phyloP scores from a whole-genome alignment of 2,888 invertebrate species.

The Pteria penguin region DNA sequence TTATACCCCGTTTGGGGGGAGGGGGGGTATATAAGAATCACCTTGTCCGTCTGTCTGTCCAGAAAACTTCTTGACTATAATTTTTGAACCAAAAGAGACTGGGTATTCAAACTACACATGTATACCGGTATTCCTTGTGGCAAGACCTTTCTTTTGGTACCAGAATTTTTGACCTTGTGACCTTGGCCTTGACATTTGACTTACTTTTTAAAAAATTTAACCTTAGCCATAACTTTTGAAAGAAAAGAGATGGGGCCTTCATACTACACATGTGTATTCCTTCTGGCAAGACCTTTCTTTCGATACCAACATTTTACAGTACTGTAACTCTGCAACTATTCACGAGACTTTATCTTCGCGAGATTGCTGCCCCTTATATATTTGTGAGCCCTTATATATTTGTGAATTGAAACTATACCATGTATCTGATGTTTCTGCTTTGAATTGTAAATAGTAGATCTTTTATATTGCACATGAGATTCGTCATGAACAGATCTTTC shows the following conservation, averaged over 20 bases:
- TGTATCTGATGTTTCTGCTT: too few species aligned
- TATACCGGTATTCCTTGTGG: background rate
- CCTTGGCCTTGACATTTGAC: background rate
- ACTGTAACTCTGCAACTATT: too few species aligned
- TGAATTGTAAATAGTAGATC: too few species aligned
- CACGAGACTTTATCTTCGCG: too few species aligned
- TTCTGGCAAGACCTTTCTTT: background rate
- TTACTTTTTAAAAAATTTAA: background rate
- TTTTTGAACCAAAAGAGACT: background rate
- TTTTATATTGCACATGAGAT: too few species aligned
- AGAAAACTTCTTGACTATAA: background rate
- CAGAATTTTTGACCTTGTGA: background rate
- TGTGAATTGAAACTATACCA: too few species aligned
- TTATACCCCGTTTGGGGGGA: too few species aligned
- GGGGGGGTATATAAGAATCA: too few species aligned
- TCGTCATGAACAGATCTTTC: too few species aligned
- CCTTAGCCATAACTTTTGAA: background rate
- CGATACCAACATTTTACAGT: background rate
- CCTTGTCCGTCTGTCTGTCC: too few species aligned
- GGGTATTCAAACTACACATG: background rate
- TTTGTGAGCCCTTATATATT: too few species aligned
- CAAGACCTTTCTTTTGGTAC: background rate
- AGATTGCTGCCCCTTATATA: too few species aligned
- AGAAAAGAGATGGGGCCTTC: background rate
- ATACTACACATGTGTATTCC: background rate